A percentile compares a stretch with the other conserved stretches of the same genome.
Evolutionary conservation across 1,140 invertebrate genomes (phyloP).

Genomic region (Caerostris extrusa): DNA sequence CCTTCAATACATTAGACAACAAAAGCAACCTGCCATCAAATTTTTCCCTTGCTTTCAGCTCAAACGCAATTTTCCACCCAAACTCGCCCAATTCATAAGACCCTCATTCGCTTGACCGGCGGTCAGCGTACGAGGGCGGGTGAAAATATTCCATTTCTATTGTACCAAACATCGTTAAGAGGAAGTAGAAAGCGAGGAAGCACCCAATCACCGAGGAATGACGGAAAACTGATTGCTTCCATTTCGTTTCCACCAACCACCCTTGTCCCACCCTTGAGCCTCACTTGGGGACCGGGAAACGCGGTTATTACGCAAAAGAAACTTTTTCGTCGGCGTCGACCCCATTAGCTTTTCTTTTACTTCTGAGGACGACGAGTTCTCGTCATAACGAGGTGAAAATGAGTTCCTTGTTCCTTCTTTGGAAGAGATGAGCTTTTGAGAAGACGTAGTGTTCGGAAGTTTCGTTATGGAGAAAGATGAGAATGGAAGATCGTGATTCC

Average conservation of each 20-base stretch:
- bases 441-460: too few relatives aligned
- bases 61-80: too few relatives aligned
- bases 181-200: neutral
- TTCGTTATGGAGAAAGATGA: neutral
- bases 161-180: constrained; percentile 50
- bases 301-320: constrained; percentile 50
- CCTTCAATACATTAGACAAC: too few relatives aligned
- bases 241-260: constrained; percentile 23
- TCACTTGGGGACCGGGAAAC: neutral
- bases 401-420: neutral
- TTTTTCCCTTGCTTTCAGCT: too few relatives aligned
- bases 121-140: too few relatives aligned
- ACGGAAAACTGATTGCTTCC: constrained; percentile 55
- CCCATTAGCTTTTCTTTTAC: constrained; percentile 16
- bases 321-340: constrained; percentile 41
- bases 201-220: constrained; percentile 10
- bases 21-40: too few relatives aligned
- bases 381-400: constrained; percentile 13
- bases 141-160: constrained; percentile 26
- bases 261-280: neutral
- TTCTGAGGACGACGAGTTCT: neutral
- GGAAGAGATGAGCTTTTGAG: too few relatives aligned
- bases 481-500: neutral
- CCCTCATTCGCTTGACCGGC: constrained; percentile 2
- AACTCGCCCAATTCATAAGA: neutral